Conservation (phyloP, 2,113 vertebrate genomes). For the Spilogale gracilis region DNA sequence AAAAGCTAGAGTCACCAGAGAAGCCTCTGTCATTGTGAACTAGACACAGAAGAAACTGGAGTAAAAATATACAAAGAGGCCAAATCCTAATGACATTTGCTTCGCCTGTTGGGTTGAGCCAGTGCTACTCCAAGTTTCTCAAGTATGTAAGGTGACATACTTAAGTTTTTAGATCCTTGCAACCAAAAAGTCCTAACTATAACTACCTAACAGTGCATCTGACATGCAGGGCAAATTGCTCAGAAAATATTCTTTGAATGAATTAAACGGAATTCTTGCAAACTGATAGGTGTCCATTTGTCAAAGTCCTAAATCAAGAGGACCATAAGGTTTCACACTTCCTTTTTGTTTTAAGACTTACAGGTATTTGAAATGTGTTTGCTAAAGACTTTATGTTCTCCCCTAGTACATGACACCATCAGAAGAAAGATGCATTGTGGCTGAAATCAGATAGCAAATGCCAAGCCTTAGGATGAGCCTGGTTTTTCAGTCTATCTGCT, state of each 20-base stretch:
- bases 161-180: constrained; percentile 21
- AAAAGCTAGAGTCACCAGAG: not conserved
- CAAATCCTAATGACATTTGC: constrained; percentile 17
- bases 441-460: not conserved
- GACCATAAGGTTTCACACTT: not conserved
- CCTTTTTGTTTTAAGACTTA: not conserved
- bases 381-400: not conserved
- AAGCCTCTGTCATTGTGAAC: not conserved
- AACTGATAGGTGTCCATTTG: not conserved
- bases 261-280: not conserved
- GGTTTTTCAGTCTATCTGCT: not conserved
- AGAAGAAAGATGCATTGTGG: not conserved
- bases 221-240: not conserved
- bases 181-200: not conserved
- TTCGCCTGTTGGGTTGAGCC: not conserved
- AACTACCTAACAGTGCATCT: not conserved
- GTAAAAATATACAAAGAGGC: not conserved
- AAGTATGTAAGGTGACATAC: not conserved
- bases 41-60: not conserved
- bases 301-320: not conserved
- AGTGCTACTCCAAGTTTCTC: not conserved
- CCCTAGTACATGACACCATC: not conserved
- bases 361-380: not conserved
- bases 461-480: not conserved
- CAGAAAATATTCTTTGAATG: not conserved